A percentile compares a stretch with the other conserved stretches of the same genome.
phyloP scores from a whole-genome alignment of 2,888 invertebrate genomes.

The Neocrepidodera transversa region DNA sequence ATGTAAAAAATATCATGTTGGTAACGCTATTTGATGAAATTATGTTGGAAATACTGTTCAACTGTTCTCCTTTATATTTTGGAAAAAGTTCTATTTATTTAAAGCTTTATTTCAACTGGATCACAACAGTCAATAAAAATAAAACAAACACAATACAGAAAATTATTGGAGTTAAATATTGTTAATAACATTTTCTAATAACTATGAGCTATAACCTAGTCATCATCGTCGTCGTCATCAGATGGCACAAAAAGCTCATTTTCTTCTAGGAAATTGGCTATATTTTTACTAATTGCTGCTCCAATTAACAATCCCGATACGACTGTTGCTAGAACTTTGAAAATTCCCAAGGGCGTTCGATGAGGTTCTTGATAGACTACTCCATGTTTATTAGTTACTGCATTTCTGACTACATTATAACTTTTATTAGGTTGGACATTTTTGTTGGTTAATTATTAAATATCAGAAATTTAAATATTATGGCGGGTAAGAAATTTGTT shows the following conservation, averaged over 20 bases:
- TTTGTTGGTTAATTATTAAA: constrained; percentile 5
- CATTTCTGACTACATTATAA: constrained; percentile 25
- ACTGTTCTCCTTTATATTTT: too few species aligned
- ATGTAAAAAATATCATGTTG: too few species aligned
- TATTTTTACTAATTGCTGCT: constrained; percentile 89
- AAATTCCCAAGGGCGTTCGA: constrained; percentile 72
- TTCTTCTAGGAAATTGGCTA: constrained; percentile 95
- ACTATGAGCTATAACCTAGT: constrained; percentile 59
- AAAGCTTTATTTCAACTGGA: constrained; percentile 9
- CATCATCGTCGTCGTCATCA: constrained; percentile 95
- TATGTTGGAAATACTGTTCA: too few species aligned
- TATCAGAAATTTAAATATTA: constrained; percentile 1
- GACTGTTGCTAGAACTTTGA: constrained; percentile 66
- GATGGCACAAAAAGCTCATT: constrained; percentile 96
- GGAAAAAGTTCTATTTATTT: too few species aligned
- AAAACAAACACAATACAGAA: neutral
- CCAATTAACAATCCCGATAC: constrained; percentile 84
- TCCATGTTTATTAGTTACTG: constrained; percentile 36
- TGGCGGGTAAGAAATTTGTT: too few species aligned
- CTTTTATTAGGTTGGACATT: constrained; percentile 7
- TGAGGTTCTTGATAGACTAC: constrained; percentile 68
- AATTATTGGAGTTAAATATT: too few species aligned
- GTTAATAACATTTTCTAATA: too few species aligned
- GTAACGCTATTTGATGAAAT: too few species aligned
- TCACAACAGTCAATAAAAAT: neutral